A percentile compares a stretch with the other conserved stretches of the same genome.
These are phyloP conservation scores for Arrhopalites spinosus DNA, from an alignment of 2,888 invertebrate genomes.

Conservation along the genomic window DNA sequence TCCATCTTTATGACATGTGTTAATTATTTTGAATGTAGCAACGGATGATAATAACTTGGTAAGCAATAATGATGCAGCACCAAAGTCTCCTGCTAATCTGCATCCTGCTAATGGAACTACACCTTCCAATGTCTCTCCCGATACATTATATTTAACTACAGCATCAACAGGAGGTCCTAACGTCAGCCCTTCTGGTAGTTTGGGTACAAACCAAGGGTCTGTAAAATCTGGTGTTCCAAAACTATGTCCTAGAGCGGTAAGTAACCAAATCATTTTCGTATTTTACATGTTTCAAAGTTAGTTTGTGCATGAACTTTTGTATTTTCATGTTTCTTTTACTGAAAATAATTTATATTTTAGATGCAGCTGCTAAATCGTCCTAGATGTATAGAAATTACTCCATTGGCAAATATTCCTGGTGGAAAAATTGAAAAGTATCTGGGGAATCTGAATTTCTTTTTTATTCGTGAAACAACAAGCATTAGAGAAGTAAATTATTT, in stretches of 20 bases:
- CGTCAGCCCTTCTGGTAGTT: background rate
- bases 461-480: slow-evolving; percentile 91
- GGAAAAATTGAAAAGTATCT: slow-evolving; percentile 78
- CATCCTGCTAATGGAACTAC: background rate
- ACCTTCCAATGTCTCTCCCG: background rate
- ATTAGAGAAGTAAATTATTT: slow-evolving; percentile 70
- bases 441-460: slow-evolving; percentile 90
- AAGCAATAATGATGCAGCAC: background rate
- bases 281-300: too few relatives aligned
- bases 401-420: slow-evolving; percentile 78
- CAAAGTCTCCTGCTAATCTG: background rate
- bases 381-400: slow-evolving; percentile 73
- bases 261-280: too few relatives aligned
- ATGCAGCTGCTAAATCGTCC: slow-evolving; percentile 13
- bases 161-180: background rate
- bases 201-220: too few relatives aligned
- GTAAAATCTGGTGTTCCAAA: too few relatives aligned
- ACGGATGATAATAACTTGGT: background rate
- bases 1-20: background rate
- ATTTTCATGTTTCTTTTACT: too few relatives aligned
- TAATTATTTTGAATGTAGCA: background rate
- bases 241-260: too few relatives aligned
- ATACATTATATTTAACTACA: background rate
- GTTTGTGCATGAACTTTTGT: too few relatives aligned
- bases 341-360: too few relatives aligned